Evolutionary conservation across 1,140 invertebrate genomes (phyloP).

Genomic region (Pachypeltis micranthus): DNA sequence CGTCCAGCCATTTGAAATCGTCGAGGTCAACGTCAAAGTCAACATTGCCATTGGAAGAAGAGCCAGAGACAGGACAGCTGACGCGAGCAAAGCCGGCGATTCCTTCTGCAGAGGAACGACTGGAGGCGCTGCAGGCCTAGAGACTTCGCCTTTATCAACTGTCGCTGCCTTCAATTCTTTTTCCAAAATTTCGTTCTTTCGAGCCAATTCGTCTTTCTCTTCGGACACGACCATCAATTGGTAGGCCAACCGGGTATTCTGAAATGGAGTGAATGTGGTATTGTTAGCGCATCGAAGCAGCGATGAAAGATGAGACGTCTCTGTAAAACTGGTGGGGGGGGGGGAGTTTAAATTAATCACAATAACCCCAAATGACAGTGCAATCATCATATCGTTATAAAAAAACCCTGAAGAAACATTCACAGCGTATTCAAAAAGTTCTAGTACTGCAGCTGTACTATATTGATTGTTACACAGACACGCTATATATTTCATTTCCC

Average conservation of each 20-base stretch:
- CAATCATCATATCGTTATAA: too few species aligned
- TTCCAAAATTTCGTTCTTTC: slow-evolving; percentile 46
- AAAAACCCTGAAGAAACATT: too few species aligned
- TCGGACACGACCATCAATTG: slow-evolving; percentile 16
- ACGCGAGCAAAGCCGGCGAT: slow-evolving; percentile 47
- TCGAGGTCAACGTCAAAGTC: slow-evolving; percentile 26
- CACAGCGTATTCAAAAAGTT: too few species aligned
- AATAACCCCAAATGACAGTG: slow-evolving; percentile 9
- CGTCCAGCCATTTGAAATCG: slow-evolving; percentile 27
- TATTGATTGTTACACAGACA: too few species aligned
- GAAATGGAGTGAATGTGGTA: too few species aligned
- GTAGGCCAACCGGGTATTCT: slow-evolving; percentile 23
- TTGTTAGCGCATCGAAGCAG: too few species aligned
- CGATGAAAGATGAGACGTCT: too few species aligned
- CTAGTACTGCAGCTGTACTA: too few species aligned
- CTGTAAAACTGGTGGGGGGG: too few species aligned
- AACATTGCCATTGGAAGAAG: slow-evolving; percentile 29
- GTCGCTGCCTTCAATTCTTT: slow-evolving; percentile 31
- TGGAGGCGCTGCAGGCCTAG: slow-evolving; percentile 63
- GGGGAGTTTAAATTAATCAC: too few species aligned
- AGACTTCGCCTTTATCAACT: slow-evolving; percentile 12
- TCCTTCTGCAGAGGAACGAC: slow-evolving; percentile 67
- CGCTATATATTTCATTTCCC: too few species aligned
- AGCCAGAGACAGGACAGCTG: slow-evolving; percentile 35
- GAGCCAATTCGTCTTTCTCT: slow-evolving; percentile 21